Percentiles rank a stretch among this genome's conserved stretches.
Conservation (phyloP, 2,113 vertebrate species). For the Pelobates fuscus region DNA sequence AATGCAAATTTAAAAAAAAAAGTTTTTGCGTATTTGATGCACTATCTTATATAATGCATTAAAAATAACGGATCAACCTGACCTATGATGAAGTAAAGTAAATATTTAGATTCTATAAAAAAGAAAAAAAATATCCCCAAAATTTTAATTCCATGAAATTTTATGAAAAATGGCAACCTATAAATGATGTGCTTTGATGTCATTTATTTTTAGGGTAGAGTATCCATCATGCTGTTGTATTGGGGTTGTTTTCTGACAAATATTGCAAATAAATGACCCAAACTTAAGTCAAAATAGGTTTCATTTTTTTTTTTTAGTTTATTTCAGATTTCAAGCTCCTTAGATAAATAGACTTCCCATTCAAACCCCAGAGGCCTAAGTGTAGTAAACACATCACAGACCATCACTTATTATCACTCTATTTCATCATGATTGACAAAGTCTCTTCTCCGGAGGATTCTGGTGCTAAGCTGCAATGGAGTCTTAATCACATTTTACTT, state of each 20-base stretch:
- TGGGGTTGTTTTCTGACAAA: background rate
- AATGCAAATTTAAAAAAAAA: too few relatives aligned
- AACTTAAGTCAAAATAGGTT: background rate
- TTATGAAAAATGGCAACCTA: too few relatives aligned
- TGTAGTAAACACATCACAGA: constrained; percentile 44
- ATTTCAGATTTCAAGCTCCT: constrained; percentile 16
- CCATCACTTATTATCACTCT: constrained; percentile 49
- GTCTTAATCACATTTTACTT: constrained; percentile 50
- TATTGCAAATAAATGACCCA: background rate
- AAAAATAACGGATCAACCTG: too few relatives aligned
- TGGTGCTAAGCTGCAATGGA: constrained; percentile 47
- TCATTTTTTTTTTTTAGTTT: background rate
- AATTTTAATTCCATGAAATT: too few relatives aligned
- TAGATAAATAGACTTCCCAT: constrained; percentile 48
- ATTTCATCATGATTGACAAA: constrained; percentile 47
- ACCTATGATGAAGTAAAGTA: too few relatives aligned
- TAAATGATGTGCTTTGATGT: too few relatives aligned
- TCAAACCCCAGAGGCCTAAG: constrained; percentile 47
- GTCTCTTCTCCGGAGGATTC: constrained; percentile 48
- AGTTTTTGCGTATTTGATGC: too few relatives aligned
- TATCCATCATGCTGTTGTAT: too few relatives aligned
- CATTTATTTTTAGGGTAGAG: too few relatives aligned
- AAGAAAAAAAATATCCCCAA: too few relatives aligned
- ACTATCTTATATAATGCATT: too few relatives aligned
- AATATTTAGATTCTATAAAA: too few relatives aligned